Conservation (phyloP, 2,113 vertebrate species). For the Pelusios castaneus region DNA sequence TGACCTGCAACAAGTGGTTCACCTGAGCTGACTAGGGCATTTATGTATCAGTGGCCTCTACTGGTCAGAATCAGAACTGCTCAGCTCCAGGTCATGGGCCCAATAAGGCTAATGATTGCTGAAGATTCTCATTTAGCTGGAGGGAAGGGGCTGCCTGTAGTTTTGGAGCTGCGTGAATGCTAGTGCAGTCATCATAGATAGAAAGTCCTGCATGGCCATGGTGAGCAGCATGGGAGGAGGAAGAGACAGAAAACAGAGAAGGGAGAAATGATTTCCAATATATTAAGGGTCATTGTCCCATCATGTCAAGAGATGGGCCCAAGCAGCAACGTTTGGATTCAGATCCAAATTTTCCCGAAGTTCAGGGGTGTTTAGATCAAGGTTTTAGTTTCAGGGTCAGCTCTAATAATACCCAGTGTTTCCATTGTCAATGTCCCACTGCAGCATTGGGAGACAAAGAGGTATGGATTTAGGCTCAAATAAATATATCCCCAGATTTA, state of each 20-base stretch:
- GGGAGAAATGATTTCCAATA: neutral
- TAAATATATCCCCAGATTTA: neutral
- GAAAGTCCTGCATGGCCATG: too few species aligned
- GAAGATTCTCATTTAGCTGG: too few species aligned
- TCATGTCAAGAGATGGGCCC: neutral
- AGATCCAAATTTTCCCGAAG: neutral
- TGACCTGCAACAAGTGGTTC: too few species aligned
- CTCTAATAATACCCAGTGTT: neutral
- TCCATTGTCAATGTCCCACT: neutral
- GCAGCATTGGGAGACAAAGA: neutral
- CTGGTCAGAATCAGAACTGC: too few species aligned
- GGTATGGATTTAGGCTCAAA: neutral
- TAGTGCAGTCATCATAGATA: too few species aligned
- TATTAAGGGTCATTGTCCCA: neutral
- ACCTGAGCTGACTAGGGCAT: too few species aligned
- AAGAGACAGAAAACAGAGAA: fast-evolving
- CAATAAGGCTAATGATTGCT: too few species aligned
- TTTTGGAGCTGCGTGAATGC: too few species aligned
- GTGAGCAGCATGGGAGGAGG: neutral
- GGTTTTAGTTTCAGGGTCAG: neutral
- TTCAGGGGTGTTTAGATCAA: neutral
- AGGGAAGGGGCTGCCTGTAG: too few species aligned
- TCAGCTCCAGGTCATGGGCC: too few species aligned
- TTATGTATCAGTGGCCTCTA: too few species aligned
- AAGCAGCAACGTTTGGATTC: neutral